phyloP scores from a whole-genome alignment of 2,797 vertebrate species.

The Sciurus carolinensis region DNA sequence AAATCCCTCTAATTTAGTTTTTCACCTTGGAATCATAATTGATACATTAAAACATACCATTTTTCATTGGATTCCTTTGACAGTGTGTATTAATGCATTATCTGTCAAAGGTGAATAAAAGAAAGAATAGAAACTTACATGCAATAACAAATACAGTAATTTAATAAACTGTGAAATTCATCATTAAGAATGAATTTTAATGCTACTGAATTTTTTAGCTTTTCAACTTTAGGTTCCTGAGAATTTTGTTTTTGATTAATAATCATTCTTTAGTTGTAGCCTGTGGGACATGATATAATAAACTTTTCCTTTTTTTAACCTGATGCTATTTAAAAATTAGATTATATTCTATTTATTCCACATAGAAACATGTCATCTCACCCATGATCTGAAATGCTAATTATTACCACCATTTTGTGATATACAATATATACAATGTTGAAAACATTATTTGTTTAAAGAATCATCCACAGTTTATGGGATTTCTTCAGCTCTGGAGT shows the following conservation, averaged over 20 bases:
- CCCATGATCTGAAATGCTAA: neutral
- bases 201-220: neutral
- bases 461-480: neutral
- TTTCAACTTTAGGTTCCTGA: neutral
- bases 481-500: neutral
- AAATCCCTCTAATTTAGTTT: neutral
- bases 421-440: neutral
- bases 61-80: conserved; percentile 3
- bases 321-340: neutral
- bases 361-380: neutral
- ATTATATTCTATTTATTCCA: neutral
- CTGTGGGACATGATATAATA: neutral
- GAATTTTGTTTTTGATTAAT: conserved; percentile 12
- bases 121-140: neutral
- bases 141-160: neutral
- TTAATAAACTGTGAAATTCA: neutral
- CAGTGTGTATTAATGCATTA: neutral
- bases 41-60: neutral
- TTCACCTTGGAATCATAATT: neutral
- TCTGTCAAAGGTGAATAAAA: conserved; percentile 23
- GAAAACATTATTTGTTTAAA: neutral
- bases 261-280: neutral
- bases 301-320: neutral
- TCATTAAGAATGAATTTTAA: conserved; percentile 7
- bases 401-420: neutral